These are phyloP conservation scores for Catharus bicknelli DNA, from an alignment of 2,113 vertebrate genomes.

Conservation along the genomic window DNA sequence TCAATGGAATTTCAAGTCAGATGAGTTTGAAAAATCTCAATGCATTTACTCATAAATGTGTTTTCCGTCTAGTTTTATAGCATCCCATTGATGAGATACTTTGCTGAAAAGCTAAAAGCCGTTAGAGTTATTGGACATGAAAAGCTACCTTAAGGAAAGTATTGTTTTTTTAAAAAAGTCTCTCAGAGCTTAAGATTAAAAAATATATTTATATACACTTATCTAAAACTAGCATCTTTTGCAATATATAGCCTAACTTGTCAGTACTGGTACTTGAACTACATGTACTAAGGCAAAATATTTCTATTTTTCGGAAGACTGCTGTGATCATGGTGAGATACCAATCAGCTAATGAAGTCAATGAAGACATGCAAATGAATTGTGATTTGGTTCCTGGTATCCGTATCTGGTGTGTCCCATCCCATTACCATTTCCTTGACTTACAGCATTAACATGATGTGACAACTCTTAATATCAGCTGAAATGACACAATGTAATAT, in stretches of 20 bases:
- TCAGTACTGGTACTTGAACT: neutral
- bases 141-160: neutral
- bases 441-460: neutral
- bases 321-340: neutral
- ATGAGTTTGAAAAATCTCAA: neutral
- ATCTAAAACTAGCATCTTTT: neutral
- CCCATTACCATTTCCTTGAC: conserved; percentile 12
- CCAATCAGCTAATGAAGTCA: neutral
- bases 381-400: conserved; percentile 25
- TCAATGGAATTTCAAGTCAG: neutral
- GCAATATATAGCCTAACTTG: neutral
- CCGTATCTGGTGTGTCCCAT: conserved; percentile 2
- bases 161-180: neutral
- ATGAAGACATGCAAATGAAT: conserved; percentile 31
- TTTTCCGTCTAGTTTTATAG: neutral
- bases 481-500: neutral
- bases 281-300: neutral
- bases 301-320: neutral
- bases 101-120: neutral
- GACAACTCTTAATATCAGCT: conserved; percentile 5
- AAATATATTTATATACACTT: neutral
- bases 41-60: neutral
- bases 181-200: neutral
- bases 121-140: neutral
- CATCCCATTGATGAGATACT: neutral